These are phyloP conservation scores for Fragum whitleyi DNA, from an alignment of 2,888 invertebrate genomes.

Conservation along the genomic window DNA sequence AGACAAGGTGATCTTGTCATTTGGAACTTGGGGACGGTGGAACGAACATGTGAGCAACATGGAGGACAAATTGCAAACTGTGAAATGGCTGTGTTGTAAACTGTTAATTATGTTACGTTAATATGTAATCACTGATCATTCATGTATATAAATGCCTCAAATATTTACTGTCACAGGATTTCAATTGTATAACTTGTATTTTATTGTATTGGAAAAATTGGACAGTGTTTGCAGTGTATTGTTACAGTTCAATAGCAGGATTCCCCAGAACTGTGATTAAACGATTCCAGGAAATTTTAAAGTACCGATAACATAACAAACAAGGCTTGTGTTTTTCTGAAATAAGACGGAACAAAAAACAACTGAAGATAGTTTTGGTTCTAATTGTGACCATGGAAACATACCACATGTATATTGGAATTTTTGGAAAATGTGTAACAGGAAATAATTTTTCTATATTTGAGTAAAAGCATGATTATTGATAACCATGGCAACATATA, in stretches of 20 bases:
- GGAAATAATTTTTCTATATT: slow-evolving; percentile 13
- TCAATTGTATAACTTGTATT: slow-evolving; percentile 11
- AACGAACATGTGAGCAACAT: slow-evolving; percentile 59
- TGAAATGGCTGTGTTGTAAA: background rate
- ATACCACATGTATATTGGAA: background rate
- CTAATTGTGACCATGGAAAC: slow-evolving; percentile 4
- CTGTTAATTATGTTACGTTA: slow-evolving; percentile 11
- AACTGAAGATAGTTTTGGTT: background rate
- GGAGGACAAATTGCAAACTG: slow-evolving; percentile 24
- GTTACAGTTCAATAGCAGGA: slow-evolving; percentile 8
- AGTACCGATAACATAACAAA: background rate
- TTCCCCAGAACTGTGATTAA: background rate
- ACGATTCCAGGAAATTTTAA: background rate
- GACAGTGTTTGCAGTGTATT: slow-evolving; percentile 1
- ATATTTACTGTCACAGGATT: slow-evolving; percentile 27
- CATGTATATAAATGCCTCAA: slow-evolving; percentile 27
- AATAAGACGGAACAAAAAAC: background rate
- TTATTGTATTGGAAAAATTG: slow-evolving; percentile 17
- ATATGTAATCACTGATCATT: slow-evolving; percentile 22
- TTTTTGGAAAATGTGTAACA: slow-evolving; percentile 4
- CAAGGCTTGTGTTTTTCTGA: slow-evolving; percentile 2
- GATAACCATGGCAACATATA: slow-evolving; percentile 65
- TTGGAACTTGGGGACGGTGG: slow-evolving; percentile 54
- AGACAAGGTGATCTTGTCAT: slow-evolving; percentile 29
- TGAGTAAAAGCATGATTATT: slow-evolving; percentile 16